Conservation (phyloP, 2,113 vertebrate species). For the Dromiciops gliroides region DNA sequence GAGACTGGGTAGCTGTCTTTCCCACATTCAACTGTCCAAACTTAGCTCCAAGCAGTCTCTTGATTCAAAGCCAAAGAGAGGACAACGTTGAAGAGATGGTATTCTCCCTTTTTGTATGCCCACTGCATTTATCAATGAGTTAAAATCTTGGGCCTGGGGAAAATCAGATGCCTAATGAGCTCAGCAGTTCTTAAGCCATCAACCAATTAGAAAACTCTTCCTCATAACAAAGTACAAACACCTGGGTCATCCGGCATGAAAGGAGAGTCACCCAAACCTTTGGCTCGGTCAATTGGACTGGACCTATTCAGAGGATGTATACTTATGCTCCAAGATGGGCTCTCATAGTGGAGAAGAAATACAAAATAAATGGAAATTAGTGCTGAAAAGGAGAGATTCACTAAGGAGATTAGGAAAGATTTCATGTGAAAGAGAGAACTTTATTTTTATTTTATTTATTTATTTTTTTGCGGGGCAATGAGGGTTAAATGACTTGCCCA, state of each 20-base stretch:
- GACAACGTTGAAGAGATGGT: background rate
- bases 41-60: background rate
- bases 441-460: too few species aligned
- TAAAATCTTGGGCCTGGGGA: background rate
- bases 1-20: background rate
- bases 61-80: background rate
- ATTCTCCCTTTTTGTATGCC: background rate
- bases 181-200: background rate
- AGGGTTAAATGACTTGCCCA: too few species aligned
- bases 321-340: background rate
- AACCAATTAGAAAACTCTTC: background rate
- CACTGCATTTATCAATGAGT: background rate
- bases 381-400: background rate
- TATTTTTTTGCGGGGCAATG: too few species aligned
- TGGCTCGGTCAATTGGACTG: background rate
- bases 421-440: background rate
- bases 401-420: background rate
- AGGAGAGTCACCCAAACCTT: background rate
- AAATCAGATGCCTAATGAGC: background rate
- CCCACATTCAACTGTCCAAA: background rate
- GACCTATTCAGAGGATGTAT: background rate
- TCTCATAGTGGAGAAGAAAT: background rate
- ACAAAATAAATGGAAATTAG: background rate
- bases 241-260: background rate
- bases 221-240: background rate